Conservation (phyloP, 2,113 vertebrate genomes). For the Heterochromis multidens region DNA sequence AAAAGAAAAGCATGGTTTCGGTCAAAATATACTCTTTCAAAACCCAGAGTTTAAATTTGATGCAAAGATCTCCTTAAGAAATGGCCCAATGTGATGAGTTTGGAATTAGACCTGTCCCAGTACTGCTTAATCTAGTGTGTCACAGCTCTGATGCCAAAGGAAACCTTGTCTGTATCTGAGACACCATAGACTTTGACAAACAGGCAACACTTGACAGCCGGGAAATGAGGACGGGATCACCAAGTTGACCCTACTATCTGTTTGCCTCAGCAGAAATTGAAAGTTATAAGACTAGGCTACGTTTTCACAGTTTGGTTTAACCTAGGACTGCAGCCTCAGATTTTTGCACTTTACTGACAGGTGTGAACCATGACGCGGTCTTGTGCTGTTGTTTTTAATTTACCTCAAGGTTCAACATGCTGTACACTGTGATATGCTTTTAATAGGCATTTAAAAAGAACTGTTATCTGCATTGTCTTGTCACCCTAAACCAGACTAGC, state of each 20-base stretch:
- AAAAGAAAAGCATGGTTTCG: not conserved
- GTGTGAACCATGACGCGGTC: not conserved
- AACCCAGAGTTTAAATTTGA: not conserved
- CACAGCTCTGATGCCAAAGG: not conserved
- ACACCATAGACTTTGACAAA: not conserved
- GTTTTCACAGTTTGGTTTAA: not conserved
- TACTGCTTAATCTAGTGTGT: rapidly evolving
- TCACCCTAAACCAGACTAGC: not conserved
- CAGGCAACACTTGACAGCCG: not conserved
- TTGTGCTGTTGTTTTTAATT: rapidly evolving
- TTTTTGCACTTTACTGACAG: not conserved
- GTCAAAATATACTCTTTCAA: not conserved
- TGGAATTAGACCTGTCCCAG: not conserved
- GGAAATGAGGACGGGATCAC: not conserved
- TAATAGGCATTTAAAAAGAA: not conserved
- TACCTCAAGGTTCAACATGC: not conserved
- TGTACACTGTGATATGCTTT: not conserved
- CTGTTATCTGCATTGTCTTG: not conserved
- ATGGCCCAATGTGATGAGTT: not conserved
- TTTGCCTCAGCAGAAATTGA: not conserved
- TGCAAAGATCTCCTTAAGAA: not conserved
- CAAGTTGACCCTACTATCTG: not conserved
- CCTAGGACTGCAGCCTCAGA: not conserved
- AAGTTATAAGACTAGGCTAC: rapidly evolving
- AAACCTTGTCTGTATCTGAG: not conserved